Evolutionary conservation across 2,797 vertebrate species (phyloP).

Genomic region (Gobio occitaniae): DNA sequence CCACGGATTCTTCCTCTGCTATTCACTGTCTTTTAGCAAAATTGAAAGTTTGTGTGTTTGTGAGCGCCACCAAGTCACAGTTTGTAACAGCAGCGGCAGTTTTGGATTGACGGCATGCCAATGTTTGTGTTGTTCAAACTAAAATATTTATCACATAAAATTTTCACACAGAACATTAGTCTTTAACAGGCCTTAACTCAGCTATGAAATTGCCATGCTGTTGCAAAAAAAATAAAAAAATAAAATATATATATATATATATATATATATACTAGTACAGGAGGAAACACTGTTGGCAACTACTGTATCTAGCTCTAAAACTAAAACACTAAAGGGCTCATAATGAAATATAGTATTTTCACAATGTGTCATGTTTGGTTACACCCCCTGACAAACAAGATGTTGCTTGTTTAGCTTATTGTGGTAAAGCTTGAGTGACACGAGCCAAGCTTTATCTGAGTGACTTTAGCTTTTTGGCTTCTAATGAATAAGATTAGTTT

Average conservation of each 20-base stretch:
- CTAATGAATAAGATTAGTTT: background rate
- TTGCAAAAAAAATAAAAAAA: too few relatives aligned
- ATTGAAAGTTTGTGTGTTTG: background rate
- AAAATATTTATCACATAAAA: background rate
- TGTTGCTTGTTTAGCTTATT: background rate
- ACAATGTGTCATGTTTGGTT: background rate
- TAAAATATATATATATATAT: too few relatives aligned
- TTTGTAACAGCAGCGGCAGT: background rate
- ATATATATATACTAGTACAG: background rate
- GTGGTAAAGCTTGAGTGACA: background rate
- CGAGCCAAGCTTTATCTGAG: background rate
- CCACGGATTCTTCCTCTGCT: background rate
- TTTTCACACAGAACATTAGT: background rate
- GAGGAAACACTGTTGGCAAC: slow-evolving; percentile 7
- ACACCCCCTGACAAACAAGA: background rate
- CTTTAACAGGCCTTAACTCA: background rate
- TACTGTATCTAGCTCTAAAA: slow-evolving; percentile 16
- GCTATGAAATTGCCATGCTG: background rate
- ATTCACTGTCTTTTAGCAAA: background rate
- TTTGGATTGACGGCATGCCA: background rate
- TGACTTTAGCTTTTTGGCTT: background rate
- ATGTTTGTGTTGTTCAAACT: background rate
- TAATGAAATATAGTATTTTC: background rate
- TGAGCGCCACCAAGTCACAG: background rate
- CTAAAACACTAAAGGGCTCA: slow-evolving; percentile 16